phyloP scores from a whole-genome alignment of 1,140 invertebrate species.

The Piezodorus guildinii region DNA sequence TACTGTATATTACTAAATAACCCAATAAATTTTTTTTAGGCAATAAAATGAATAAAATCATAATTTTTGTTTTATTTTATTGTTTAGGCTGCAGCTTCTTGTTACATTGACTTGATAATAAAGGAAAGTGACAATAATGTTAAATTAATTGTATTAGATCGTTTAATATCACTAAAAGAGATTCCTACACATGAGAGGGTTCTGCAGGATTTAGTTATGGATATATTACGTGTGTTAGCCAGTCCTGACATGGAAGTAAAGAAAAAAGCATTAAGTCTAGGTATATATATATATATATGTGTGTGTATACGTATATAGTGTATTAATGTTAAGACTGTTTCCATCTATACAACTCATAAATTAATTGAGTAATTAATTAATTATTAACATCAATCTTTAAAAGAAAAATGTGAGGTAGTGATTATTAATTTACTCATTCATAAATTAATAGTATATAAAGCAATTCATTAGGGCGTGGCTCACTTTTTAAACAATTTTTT shows the following conservation, averaged over 20 bases:
- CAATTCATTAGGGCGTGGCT: no score
- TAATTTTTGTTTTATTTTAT: slow-evolving; percentile 12
- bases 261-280: slow-evolving; percentile 73
- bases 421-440: no score
- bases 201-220: slow-evolving; percentile 96
- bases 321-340: no score
- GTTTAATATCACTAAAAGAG: slow-evolving; percentile 79
- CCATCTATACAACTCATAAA: no score
- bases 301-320: no score
- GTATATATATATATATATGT: no score
- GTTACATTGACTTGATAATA: slow-evolving; percentile 96
- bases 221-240: slow-evolving; percentile 86
- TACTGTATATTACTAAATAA: not conserved
- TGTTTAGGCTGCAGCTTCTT: slow-evolving; percentile 76
- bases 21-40: slow-evolving; percentile 1
- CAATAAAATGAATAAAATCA: not conserved
- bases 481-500: no score
- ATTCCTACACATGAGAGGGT: slow-evolving; percentile 81
- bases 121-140: slow-evolving; percentile 99
- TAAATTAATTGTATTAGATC: slow-evolving; percentile 94
- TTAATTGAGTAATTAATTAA: no score
- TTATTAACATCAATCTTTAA: no score
- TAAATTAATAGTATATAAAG: no score
- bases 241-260: slow-evolving; percentile 90
- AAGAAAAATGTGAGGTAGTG: no score